A percentile compares a stretch with the other conserved stretches of the same genome.
These are phyloP conservation scores for Ptychobarbus kaznakovi DNA, from an alignment of 2,797 vertebrate genomes.

Conservation along the genomic window DNA sequence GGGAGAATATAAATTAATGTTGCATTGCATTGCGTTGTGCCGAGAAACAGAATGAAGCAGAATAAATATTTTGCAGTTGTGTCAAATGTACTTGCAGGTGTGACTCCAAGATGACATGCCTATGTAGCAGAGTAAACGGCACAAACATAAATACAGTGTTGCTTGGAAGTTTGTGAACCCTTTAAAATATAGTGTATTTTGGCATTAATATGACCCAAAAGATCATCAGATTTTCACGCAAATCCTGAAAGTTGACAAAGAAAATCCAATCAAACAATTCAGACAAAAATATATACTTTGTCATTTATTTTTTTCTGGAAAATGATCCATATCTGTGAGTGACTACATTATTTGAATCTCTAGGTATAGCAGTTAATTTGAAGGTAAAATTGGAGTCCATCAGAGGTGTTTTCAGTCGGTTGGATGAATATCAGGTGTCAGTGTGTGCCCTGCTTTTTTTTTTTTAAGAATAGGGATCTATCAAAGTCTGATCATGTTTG, in stretches of 20 bases:
- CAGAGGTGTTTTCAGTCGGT: background rate
- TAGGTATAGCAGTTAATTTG: no score
- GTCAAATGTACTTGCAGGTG: slow-evolving; percentile 5
- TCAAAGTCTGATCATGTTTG: background rate
- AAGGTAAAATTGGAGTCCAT: no score
- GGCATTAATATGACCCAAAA: background rate
- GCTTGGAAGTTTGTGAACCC: background rate
- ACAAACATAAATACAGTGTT: background rate
- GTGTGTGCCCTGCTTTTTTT: background rate
- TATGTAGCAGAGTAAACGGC: background rate
- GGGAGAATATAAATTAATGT: slow-evolving; percentile 22
- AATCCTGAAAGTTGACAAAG: background rate
- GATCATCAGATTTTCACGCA: background rate
- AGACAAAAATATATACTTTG: background rate
- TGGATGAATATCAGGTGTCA: background rate
- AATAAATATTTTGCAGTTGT: background rate
- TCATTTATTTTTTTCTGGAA: no score
- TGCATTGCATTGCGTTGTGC: slow-evolving; percentile 24
- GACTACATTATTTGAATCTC: no score
- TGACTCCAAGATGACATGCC: background rate
- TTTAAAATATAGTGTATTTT: background rate
- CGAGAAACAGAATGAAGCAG: background rate
- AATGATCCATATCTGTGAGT: background rate
- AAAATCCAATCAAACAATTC: background rate
- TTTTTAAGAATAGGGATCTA: background rate